Evolutionary conservation across 1,140 invertebrate genomes (phyloP), one percentile per base, ranked within the genome.

Genomic region (Cephus cinctus): DNA sequence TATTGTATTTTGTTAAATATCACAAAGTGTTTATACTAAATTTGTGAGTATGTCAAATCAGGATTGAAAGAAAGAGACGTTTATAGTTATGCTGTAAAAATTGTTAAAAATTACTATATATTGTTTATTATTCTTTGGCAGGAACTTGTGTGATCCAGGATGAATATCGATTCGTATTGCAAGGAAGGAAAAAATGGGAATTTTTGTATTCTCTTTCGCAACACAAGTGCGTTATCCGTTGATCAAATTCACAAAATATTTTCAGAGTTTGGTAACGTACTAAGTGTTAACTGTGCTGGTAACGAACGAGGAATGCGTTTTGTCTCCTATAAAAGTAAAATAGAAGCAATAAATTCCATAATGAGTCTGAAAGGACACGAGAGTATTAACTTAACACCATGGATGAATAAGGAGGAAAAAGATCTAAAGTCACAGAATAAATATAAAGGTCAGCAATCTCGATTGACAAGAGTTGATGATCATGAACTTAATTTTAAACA

Each of bases 161-260:
- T n/a, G n/a, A n/a, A n/a, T n/a, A n/a, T n/a, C 1, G 23, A 42
- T 1, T 39, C 36, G 5, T 57, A 48, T 44, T 56, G 47, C 15
- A 19, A 36, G 12, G 2, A 0, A 12, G 34, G 12, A 18, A 0
- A 0, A 0, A 14, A 59, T 11, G 45, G 43, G 0, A 3, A 1
- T 1, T 59, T 58, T 25, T 4, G 30, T 27, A 0, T 63, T 16
- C 50, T 53, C 34, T 62, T 61, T 35, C 2, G 30, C 3, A 63
- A 61, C 38, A 40, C 31, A 3, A 8, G 23, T 0, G 32, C 25
- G 23, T 14, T 55, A 1, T 9, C 2, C 6, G 5, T 12, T 0
- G n/a, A 23, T 0, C 23, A 57, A 4, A 16, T 62, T 34, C 18
- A 3, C 4, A 0, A 50, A 9, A 45, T 43, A n/a, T 63, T 63